Evolutionary conservation across 2,888 invertebrate genomes (phyloP), one percentile per base, ranked within the genome.

Genomic region (Busseola fusca): DNA sequence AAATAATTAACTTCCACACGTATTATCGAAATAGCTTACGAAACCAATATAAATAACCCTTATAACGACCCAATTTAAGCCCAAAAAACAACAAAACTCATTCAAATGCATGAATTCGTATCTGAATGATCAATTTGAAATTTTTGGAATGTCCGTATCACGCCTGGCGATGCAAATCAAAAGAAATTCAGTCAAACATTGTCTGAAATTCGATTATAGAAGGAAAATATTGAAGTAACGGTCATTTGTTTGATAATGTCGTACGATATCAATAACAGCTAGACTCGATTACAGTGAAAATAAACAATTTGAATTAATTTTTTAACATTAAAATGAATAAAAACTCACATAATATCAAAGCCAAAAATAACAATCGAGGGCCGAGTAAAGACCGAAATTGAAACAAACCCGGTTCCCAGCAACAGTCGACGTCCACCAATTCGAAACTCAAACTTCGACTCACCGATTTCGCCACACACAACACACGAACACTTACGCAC

Each of bases 381-480:
- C 76, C 67, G 65, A 63, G 18, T 54, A 72, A 27, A 66, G 69
- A 30, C 72, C 16, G 52, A 74, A 63, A 58, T 68, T 64, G 48
- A 74, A 70, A 76, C 69, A 77, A 82, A 84, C 78, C 84, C 66
- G 60, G 25, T 63, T 34, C 59, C 63, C 75, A 59, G 54, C 66
- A 69, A 64, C 64, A 69, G 66, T 27, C 68, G 78, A 62, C 63
- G 73, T 77, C 56, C 75, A 69, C 74, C 68, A 67, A 76, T 73
- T 79, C 68, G 69, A 80, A 83, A 80, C 62, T 82, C 57, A 83
- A 85, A 79, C 79, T 84, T 84, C 72, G 74, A 85, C 84, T 84
- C 82, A 85, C 85, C 84, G 63, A 83, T 76, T 75, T 79, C 83
- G 84, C 82, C 85, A 85, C 86, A 85, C 82, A 85, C 73, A 84